Base-by-base conservation (phyloP, 2,888 invertebrate genomes). In the Xylota segnis region DNA sequence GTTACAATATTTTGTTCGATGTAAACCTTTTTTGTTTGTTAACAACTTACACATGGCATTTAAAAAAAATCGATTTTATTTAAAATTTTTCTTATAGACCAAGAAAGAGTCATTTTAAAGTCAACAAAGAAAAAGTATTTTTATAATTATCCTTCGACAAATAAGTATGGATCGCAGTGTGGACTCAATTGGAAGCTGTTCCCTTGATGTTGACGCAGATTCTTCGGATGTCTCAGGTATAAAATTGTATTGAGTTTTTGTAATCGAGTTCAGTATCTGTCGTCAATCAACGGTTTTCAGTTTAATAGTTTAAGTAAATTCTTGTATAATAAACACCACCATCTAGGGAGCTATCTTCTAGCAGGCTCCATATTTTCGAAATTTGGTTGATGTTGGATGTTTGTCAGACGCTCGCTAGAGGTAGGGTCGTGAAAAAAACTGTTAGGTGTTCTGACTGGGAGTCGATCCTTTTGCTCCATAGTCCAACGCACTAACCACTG, bases 121-220 rank as follows among this genome's bases (percentile, higher is more conserved):
- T 16, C 68, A 70, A 43, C 63, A 58, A 40, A 40, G 65, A 68
- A 66, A 65, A 34, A 65, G 45, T 63, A 71, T 43, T 37, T 63
- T 40, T 56, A 43, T 7, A 70, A 6, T 40, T 63, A 58, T 40
- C 16, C 40, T 47, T 32, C 45, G n/a, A 59, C 58, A 54, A 79
- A 50, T 81, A 47, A 66, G 40, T 76, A 96, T 96, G 96, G 96
- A 96, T 93, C 94, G 95, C 89, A 96, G 96, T 29, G 94, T 96
- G 93, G 97, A 97, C 92, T 97, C 97, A 75, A 97, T 97, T 90
- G 97, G 97, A 89, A 96, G 96, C 93, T 97, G 97, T 93, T 97
- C 97, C 88, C 93, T 97, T 90, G 97, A 97, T 92, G 96, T 96
- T 92, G 96, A 97, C 90, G 95, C 95, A 77, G 93, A 90, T 93